phyloP scores from a whole-genome alignment of 35 echinoderm and acorn worm genomes.

The Heliocidaris tuberculata region DNA sequence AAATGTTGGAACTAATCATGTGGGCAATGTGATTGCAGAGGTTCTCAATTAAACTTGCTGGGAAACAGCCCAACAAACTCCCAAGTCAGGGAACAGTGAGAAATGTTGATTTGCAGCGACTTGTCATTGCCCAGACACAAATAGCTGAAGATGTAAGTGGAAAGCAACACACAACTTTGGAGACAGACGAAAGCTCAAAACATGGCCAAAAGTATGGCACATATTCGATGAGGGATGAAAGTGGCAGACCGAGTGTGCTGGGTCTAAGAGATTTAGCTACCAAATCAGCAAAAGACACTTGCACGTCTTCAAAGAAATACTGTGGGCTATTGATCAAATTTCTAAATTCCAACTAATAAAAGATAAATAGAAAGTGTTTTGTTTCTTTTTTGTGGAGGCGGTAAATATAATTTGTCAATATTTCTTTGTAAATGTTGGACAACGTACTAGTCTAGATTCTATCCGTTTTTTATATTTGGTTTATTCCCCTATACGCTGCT shows the following conservation, averaged over 20 bases:
- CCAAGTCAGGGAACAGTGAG: neutral
- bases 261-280: neutral
- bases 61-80: slow-evolving; percentile 30
- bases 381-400: too few species aligned
- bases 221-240: slow-evolving; percentile 10
- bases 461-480: too few species aligned
- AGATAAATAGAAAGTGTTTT: too few species aligned
- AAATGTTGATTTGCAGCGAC: slow-evolving; percentile 13
- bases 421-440: too few species aligned
- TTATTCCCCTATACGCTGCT: too few species aligned
- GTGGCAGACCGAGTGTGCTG: slow-evolving; percentile 20
- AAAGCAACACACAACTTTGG: slow-evolving; percentile 27
- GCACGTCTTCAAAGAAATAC: slow-evolving; percentile 42
- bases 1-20: slow-evolving; percentile 54
- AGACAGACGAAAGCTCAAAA: slow-evolving; percentile 54
- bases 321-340: slow-evolving; percentile 47
- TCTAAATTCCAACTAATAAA: too few species aligned
- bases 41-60: slow-evolving; percentile 49
- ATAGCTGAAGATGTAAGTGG: slow-evolving; percentile 31
- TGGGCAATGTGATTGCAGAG: slow-evolving; percentile 39
- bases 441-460: too few species aligned
- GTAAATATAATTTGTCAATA: too few species aligned
- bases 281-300: slow-evolving; percentile 45
- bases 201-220: slow-evolving; percentile 57
- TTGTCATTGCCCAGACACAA: slow-evolving; percentile 39